Conservation (phyloP, 2,888 invertebrate species). For the Bombylius discolor region DNA sequence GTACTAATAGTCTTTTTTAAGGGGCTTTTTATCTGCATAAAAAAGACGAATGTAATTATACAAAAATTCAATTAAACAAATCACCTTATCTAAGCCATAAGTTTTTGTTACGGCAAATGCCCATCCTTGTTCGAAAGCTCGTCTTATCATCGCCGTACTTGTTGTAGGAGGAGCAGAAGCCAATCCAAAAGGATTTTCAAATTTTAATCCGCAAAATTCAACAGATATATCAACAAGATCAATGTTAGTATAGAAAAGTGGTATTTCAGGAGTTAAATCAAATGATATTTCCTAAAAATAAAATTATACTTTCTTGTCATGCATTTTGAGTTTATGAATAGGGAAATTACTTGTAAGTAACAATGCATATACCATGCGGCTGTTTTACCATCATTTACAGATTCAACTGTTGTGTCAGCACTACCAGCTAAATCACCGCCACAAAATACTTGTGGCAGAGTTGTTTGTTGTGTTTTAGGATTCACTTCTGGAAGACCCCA, state of each 20-base stretch:
- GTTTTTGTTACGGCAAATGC: conserved; percentile 97
- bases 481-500: conserved; percentile 75
- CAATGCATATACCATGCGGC: conserved; percentile 94
- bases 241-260: conserved; percentile 83
- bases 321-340: not conserved
- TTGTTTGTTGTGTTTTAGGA: conserved; percentile 61
- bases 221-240: conserved; percentile 90
- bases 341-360: conserved; percentile 57
- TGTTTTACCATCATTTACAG: conserved; percentile 96
- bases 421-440: conserved; percentile 92
- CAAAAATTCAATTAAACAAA: too few species aligned
- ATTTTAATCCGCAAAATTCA: conserved; percentile 83
- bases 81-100: conserved; percentile 82
- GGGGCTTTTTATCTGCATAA: too few species aligned
- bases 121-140: conserved; percentile 95
- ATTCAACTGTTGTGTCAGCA: conserved; percentile 95
- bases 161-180: conserved; percentile 97
- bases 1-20: not conserved
- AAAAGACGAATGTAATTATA: too few species aligned
- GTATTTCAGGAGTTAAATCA: conserved; percentile 57
- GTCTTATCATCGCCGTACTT: conserved; percentile 83
- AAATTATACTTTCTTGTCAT: not conserved
- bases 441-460: conserved; percentile 68
- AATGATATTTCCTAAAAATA: conserved; percentile 45
- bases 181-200: conserved; percentile 93